Evolutionary conservation across 2,113 vertebrate genomes (phyloP), one percentile per base, ranked within the genome.

Genomic region (Dasyurus viverrinus): DNA sequence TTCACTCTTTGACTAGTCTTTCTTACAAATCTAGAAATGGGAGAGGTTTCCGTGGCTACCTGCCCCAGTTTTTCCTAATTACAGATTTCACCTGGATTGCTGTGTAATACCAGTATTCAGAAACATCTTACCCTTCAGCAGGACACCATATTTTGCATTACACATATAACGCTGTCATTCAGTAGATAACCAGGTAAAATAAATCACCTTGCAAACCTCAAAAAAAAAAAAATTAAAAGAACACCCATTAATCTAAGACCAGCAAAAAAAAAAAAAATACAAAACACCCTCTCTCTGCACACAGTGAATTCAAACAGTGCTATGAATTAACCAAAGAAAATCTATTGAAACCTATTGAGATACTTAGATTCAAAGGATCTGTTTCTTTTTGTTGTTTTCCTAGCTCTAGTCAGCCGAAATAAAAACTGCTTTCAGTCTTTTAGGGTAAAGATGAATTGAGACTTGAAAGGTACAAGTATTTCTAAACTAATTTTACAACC

Each of bases 11-110:
- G 96, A 96, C 96, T 91, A 91, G 94, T 84, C 90, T 25, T 54
- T 53, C 91, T 92, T 96, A 89, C 96, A 94, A 95, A 95, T 95
- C 96, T 95, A 97, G 94, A 93, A 96, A 89, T 95, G 93, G 84
- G 92, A 92, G 90, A 94, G n/a, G 97, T 97, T 97, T 97, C 97
- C 95, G 91, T 93, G 97, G 96, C 96, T 93, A 96, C 90, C 92
- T 60, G 94, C 54, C 94, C 95, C 97, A 96, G 95, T 97, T 96
- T 97, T 95, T 97, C 95, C 96, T 96, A 92, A 97, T 97, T 94
- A 95, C 53, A 93, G 91, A 92, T 96, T 96, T 95, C 95, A 97
- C 95, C 97, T 97, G 96, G 90, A 93, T 95, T 96, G 97, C 93
- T 90, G 92, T 93, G 95, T 95, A 95, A 93, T 36, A 30, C 55